Evolutionary conservation across 2,888 invertebrate genomes (phyloP).

Genomic region (Eristalis tenax): DNA sequence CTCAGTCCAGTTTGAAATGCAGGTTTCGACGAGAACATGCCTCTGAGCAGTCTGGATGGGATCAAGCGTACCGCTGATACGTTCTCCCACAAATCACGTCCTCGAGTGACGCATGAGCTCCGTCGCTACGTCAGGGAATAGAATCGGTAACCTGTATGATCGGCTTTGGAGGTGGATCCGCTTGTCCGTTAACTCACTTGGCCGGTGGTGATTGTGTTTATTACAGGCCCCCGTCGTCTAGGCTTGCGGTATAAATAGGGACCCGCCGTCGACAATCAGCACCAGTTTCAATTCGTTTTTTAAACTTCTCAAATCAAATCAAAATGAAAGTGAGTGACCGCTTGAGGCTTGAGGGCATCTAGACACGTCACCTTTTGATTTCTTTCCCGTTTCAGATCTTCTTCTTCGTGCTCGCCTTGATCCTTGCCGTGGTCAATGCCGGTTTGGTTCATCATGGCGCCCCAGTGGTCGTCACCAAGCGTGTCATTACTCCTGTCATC

Average conservation of each 20-base stretch:
- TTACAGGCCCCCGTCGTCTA: not conserved
- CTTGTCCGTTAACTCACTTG: not conserved
- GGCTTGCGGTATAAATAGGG: not conserved
- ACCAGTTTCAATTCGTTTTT: slow-evolving; percentile 21
- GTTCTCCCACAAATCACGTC: no score
- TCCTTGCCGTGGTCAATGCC: not conserved
- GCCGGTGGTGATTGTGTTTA: not conserved
- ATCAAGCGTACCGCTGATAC: no score
- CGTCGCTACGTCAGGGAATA: no score
- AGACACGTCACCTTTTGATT: not conserved
- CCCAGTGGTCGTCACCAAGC: not conserved
- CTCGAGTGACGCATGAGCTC: no score
- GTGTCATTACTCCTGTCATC: not conserved
- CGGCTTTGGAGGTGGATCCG: no score
- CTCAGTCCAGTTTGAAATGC: no score
- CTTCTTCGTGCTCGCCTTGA: not conserved
- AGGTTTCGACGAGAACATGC: no score
- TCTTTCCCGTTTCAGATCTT: not conserved
- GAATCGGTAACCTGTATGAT: no score
- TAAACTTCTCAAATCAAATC: slow-evolving; percentile 12
- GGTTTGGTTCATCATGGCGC: not conserved
- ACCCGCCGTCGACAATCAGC: not conserved
- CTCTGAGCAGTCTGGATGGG: no score
- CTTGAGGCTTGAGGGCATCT: not conserved
- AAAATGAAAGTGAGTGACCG: slow-evolving; percentile 27